These are phyloP conservation scores for Sabellastarte sp. DNA, from an alignment of 2,888 invertebrate species.

Conservation along the genomic window DNA sequence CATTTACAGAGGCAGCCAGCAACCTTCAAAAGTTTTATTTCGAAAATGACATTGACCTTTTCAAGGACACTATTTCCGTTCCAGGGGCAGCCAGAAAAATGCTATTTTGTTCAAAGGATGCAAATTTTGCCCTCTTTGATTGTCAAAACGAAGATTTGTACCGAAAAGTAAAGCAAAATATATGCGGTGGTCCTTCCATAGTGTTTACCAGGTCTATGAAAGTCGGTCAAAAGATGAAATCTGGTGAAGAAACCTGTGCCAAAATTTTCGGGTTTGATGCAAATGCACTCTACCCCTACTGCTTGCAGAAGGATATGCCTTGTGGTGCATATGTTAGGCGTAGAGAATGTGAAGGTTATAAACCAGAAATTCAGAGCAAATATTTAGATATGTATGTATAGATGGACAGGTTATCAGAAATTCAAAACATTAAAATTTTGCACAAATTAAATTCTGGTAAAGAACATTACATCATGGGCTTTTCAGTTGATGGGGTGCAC, in stretches of 20 bases:
- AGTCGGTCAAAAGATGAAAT: too few species aligned
- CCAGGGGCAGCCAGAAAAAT: slow-evolving; percentile 26
- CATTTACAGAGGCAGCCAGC: slow-evolving; percentile 27
- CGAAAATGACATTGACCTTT: slow-evolving; percentile 26
- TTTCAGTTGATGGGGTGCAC: too few species aligned
- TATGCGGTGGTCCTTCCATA: not conserved
- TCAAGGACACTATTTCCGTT: slow-evolving; percentile 27
- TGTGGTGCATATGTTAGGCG: too few species aligned
- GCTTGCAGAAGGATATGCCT: too few species aligned
- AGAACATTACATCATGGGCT: too few species aligned
- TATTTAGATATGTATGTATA: not conserved
- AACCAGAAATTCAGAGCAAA: not conserved
- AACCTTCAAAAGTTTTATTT: slow-evolving; percentile 23
- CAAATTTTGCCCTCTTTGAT: too few species aligned
- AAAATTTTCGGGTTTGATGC: too few species aligned
- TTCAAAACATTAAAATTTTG: not conserved
- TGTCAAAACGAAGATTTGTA: too few species aligned
- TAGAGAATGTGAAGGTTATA: not conserved
- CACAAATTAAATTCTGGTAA: not conserved
- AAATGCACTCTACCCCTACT: too few species aligned
- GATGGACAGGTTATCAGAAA: not conserved
- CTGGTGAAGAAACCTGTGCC: too few species aligned
- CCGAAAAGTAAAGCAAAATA: slow-evolving; percentile 23
- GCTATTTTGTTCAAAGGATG: slow-evolving; percentile 20
- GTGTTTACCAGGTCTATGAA: too few species aligned